Evolutionary conservation across 2,888 invertebrate species (phyloP).

Genomic region (Dione juno): DNA sequence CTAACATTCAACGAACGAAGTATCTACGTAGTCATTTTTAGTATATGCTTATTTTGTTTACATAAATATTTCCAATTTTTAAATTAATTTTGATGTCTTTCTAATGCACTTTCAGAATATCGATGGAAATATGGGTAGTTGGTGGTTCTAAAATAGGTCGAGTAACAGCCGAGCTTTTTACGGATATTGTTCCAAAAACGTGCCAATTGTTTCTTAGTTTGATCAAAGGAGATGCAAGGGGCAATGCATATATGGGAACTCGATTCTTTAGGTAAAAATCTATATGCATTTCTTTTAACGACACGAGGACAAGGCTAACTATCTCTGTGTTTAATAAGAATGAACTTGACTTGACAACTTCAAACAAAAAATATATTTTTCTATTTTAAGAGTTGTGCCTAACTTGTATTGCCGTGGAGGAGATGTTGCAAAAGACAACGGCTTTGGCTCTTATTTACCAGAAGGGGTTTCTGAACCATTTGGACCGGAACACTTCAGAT

Average conservation of each 20-base stretch:
- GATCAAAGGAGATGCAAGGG: constrained; percentile 62
- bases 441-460: constrained; percentile 79
- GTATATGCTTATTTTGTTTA: no score
- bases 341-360: no score
- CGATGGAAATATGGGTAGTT: constrained; percentile 70
- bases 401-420: constrained; percentile 84
- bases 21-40: constrained; percentile 46
- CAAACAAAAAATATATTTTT: no score
- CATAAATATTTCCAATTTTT: neutral
- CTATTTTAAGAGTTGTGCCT: constrained; percentile 71
- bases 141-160: constrained; percentile 75
- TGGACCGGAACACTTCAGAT: constrained; percentile 69
- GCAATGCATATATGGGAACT: constrained; percentile 70
- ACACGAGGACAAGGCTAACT: constrained; percentile 8
- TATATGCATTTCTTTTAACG: no score
- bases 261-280: constrained; percentile 67
- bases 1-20: constrained; percentile 59
- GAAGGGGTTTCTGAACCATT: constrained; percentile 67
- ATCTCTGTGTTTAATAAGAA: no score
- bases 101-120: constrained; percentile 54
- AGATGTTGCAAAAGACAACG: constrained; percentile 83
- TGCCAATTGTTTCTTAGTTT: constrained; percentile 68
- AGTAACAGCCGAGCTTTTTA: constrained; percentile 69
- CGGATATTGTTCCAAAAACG: constrained; percentile 68
- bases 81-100: neutral